Evolutionary conservation across 2,797 vertebrate genomes (phyloP).

Genomic region (Pantherophis alleghaniensis): DNA sequence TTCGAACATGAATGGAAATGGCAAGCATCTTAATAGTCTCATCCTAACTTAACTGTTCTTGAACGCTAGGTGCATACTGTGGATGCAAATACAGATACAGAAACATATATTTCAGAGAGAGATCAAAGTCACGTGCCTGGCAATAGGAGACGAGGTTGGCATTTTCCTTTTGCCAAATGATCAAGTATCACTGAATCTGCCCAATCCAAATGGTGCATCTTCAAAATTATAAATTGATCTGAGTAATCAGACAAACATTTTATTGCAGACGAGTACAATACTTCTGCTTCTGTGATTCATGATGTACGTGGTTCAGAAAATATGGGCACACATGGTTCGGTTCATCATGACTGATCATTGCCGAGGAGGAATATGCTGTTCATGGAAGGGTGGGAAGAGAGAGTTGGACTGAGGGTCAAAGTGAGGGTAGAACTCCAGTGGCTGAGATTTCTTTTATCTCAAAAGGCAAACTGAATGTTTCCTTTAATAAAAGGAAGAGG

Average conservation of each 20-base stretch:
- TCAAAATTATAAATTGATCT: background rate
- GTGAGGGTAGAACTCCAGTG: background rate
- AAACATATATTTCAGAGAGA: background rate
- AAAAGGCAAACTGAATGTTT: background rate
- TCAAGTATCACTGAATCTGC: background rate
- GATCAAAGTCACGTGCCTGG: background rate
- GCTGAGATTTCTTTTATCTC: background rate
- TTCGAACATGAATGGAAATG: slow-evolving; percentile 10
- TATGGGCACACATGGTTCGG: background rate
- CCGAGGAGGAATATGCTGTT: background rate
- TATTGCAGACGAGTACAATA: background rate
- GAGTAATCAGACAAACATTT: background rate
- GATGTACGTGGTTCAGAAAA: background rate
- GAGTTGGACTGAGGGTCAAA: background rate
- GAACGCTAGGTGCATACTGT: background rate
- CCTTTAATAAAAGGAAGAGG: background rate
- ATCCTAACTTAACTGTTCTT: background rate
- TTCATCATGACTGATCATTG: background rate
- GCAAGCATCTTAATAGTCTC: background rate
- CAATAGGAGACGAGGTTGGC: background rate
- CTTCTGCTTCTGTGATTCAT: background rate
- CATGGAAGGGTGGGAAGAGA: background rate
- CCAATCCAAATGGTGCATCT: background rate
- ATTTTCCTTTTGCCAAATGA: background rate
- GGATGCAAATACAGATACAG: background rate